Percentiles rank a stretch among this genome's conserved stretches.
Evolutionary conservation across 2,797 vertebrate species (phyloP).

Genomic region (Hafferia zeledoni): DNA sequence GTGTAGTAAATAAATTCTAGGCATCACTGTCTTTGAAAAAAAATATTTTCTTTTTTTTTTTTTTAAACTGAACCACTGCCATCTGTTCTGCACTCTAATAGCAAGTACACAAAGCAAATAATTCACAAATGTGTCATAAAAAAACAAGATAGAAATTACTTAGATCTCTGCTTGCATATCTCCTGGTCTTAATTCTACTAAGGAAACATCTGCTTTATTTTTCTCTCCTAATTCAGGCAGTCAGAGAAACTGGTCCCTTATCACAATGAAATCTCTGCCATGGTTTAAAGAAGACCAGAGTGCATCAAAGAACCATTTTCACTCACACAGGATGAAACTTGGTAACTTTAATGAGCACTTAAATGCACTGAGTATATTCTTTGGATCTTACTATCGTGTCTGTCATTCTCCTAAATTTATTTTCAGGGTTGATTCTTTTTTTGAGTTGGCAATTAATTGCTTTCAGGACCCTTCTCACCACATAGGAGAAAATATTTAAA

Average conservation of each 20-base stretch:
- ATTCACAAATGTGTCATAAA: slow-evolving; percentile 59
- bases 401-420: not conserved
- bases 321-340: not conserved
- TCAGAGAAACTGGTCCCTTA: not conserved
- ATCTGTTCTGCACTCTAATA: slow-evolving; percentile 70
- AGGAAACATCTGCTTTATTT: slow-evolving; percentile 21
- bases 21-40: slow-evolving; percentile 29
- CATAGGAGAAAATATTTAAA: not conserved
- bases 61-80: slow-evolving; percentile 54
- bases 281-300: not conserved
- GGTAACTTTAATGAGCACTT: not conserved
- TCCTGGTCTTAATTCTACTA: not conserved
- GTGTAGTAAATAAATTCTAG: slow-evolving; percentile 45
- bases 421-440: not conserved
- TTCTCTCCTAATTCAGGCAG: not conserved
- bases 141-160: slow-evolving; percentile 42
- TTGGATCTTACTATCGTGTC: not conserved
- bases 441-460: not conserved
- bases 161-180: not conserved
- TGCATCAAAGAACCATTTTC: not conserved
- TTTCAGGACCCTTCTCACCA: not conserved
- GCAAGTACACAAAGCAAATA: slow-evolving; percentile 53
- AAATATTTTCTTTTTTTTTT: slow-evolving; percentile 72
- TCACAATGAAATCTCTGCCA: not conserved
- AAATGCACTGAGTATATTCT: not conserved